Evolutionary conservation across 2,888 invertebrate species (phyloP).

Genomic region (Xestia ashworthii): DNA sequence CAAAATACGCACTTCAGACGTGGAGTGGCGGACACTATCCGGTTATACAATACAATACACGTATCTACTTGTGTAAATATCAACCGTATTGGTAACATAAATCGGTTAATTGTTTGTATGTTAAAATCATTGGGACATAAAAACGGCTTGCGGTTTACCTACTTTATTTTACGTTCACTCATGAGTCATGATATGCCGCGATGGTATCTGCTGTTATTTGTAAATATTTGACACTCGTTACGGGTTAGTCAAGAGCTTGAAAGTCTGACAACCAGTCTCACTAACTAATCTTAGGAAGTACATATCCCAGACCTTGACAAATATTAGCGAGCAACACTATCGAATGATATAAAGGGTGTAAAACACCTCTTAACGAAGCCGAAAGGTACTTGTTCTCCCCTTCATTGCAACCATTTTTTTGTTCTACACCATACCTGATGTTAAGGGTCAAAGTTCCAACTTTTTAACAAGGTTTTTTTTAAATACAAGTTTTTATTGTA

Average conservation of each 20-base stretch:
- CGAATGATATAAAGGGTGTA: no score
- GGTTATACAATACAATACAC: not conserved
- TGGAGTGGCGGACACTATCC: not conserved
- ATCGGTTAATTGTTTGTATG: not conserved
- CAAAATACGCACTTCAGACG: not conserved
- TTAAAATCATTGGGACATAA: constrained; percentile 2
- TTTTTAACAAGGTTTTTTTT: no score
- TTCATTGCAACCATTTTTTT: no score
- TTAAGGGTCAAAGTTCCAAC: no score
- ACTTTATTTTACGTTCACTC: not conserved
- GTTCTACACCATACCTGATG: no score
- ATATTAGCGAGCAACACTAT: no score
- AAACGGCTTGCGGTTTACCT: constrained; percentile 20
- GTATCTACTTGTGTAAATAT: not conserved
- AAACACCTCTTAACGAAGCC: no score
- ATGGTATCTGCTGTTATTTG: not conserved
- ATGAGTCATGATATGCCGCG: not conserved
- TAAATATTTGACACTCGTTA: not conserved
- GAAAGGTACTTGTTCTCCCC: no score
- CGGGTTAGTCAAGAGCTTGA: not conserved
- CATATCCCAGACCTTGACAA: no score
- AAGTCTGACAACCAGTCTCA: not conserved
- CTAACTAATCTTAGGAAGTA: no score
- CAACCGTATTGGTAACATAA: not conserved
- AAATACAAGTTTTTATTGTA: no score